Conservation (phyloP, 37 sponge, comb jelly and placozoan genomes). For the Agelas oroides region DNA sequence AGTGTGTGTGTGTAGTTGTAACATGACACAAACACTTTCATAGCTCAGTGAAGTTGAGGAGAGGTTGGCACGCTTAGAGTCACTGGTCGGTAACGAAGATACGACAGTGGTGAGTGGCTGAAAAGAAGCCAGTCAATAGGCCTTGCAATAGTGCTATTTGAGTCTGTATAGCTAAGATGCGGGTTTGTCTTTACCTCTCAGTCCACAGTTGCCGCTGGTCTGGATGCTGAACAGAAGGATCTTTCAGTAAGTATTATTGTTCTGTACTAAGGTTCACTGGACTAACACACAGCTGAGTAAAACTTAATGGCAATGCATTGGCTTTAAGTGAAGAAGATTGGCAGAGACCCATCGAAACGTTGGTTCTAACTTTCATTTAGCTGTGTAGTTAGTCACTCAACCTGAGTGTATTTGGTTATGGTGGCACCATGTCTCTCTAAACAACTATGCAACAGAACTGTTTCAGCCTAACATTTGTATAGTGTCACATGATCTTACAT, state of each 20-base stretch:
- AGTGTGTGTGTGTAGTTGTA: neutral
- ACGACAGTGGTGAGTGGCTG: constrained; percentile 34
- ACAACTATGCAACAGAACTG: too few relatives aligned
- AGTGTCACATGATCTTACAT: too few relatives aligned
- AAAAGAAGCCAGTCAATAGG: neutral
- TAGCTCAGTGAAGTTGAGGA: constrained; percentile 73
- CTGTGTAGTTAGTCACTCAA: too few relatives aligned
- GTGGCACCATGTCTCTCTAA: too few relatives aligned
- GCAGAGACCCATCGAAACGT: too few relatives aligned
- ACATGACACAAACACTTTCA: neutral
- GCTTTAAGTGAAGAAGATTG: too few relatives aligned
- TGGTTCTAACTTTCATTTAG: too few relatives aligned
- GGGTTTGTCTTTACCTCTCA: neutral
- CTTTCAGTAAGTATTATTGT: constrained; percentile 52
- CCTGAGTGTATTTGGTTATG: too few relatives aligned
- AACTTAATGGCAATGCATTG: too few relatives aligned
- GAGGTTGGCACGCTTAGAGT: constrained; percentile 51
- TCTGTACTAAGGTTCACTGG: too few relatives aligned
- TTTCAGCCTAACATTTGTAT: neutral
- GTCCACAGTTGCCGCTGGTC: constrained; percentile 59
- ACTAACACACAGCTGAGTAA: too few relatives aligned
- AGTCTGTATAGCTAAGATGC: neutral
- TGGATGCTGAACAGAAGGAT: constrained; percentile 60
- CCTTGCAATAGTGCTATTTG: neutral
- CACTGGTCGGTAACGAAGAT: constrained; percentile 54